Evolutionary conservation across 2,888 invertebrate species (phyloP).

Genomic region (Drosophila diplacantha): DNA sequence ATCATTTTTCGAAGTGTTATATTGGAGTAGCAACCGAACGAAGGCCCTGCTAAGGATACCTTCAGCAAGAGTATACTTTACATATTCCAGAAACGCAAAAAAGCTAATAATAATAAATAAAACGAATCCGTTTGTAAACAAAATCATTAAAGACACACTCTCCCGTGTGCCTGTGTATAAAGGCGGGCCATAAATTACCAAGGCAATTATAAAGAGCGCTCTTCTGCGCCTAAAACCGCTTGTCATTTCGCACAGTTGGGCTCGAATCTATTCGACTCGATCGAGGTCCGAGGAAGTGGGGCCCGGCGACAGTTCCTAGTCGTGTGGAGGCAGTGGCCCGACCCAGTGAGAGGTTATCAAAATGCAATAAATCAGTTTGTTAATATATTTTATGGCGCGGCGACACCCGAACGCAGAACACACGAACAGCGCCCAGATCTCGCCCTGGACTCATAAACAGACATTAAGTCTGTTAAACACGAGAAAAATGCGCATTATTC

Average conservation of each 20-base stretch:
- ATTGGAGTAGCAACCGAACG: neutral
- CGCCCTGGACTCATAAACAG: slow-evolving; percentile 55
- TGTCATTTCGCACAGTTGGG: slow-evolving; percentile 56
- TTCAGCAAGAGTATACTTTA: neutral
- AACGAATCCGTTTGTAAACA: slow-evolving; percentile 51
- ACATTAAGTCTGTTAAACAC: slow-evolving; percentile 70
- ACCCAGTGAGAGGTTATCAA: slow-evolving; percentile 63
- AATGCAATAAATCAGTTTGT: slow-evolving; percentile 70
- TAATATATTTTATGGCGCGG: slow-evolving; percentile 60
- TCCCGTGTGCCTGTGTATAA: slow-evolving; percentile 21
- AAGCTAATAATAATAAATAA: neutral
- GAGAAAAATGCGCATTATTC: slow-evolving; percentile 64
- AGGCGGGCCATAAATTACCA: slow-evolving; percentile 58
- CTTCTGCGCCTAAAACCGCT: slow-evolving; percentile 22
- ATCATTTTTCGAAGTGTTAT: neutral
- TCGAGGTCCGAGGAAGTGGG: slow-evolving; percentile 22
- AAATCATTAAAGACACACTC: slow-evolving; percentile 53
- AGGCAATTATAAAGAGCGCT: slow-evolving; percentile 59
- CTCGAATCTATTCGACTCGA: slow-evolving; percentile 49
- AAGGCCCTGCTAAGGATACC: neutral
- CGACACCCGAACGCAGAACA: slow-evolving; percentile 42
- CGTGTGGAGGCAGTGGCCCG: slow-evolving; percentile 32
- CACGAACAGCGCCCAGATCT: slow-evolving; percentile 17
- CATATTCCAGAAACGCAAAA: neutral
- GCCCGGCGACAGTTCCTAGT: slow-evolving; percentile 28